Conservation (phyloP, 2,113 vertebrate genomes). For the Dicentrarchus labrax region DNA sequence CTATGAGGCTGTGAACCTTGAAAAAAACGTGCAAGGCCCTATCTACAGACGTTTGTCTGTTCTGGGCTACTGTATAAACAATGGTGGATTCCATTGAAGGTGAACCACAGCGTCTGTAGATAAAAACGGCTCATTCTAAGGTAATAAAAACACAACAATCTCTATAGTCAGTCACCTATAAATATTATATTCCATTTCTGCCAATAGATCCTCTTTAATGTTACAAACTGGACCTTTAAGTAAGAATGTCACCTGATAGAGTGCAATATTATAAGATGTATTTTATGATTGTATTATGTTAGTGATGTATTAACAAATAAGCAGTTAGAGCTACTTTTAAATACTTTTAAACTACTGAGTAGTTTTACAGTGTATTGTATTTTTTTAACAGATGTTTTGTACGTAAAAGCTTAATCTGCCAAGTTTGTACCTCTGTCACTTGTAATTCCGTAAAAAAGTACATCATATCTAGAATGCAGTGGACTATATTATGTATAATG, state of each 20-base stretch:
- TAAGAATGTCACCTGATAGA: not conserved
- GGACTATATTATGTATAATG: not conserved
- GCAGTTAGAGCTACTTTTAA: not conserved
- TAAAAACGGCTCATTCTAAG: too few relatives aligned
- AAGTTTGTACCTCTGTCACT: not conserved
- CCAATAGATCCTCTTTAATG: too few relatives aligned
- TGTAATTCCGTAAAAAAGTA: not conserved
- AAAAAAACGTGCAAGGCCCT: too few relatives aligned
- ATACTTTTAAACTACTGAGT: not conserved
- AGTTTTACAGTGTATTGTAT: not conserved
- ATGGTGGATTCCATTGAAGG: too few relatives aligned
- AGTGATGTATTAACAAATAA: not conserved
- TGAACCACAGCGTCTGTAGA: too few relatives aligned
- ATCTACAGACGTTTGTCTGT: too few relatives aligned
- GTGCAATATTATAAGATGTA: not conserved
- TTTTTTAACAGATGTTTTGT: not conserved
- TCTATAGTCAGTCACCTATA: too few relatives aligned
- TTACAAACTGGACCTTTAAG: too few relatives aligned
- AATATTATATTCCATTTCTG: too few relatives aligned
- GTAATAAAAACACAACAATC: too few relatives aligned
- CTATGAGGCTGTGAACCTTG: too few relatives aligned
- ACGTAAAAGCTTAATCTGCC: not conserved
- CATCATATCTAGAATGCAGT: not conserved
- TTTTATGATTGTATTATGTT: not conserved
- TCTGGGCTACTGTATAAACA: too few relatives aligned